phyloP scores from a whole-genome alignment of 2,797 vertebrate genomes.

The Sarcoramphus papa region DNA sequence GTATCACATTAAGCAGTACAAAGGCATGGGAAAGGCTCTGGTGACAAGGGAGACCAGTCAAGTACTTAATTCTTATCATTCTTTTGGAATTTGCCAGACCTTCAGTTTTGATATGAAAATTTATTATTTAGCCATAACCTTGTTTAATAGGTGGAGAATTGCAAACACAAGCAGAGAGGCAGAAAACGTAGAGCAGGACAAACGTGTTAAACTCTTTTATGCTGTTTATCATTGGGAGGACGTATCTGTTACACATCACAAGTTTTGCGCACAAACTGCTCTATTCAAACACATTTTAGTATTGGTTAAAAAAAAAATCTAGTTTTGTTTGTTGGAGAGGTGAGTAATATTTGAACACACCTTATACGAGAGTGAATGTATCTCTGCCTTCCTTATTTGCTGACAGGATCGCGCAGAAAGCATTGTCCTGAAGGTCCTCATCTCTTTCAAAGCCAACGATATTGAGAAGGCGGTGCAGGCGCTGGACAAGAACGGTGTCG shows the following conservation, averaged over 20 bases:
- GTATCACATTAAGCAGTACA: neutral
- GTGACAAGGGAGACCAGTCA: neutral
- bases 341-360: neutral
- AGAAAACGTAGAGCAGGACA: neutral
- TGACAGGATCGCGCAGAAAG: constrained; percentile 91
- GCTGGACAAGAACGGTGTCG: constrained; percentile 90
- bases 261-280: neutral
- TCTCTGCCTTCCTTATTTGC: neutral
- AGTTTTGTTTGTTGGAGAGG: neutral
- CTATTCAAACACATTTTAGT: neutral
- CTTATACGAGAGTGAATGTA: neutral
- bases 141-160: neutral
- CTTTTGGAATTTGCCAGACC: neutral
- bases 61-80: neutral
- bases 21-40: neutral
- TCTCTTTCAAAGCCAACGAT: constrained; percentile 93
- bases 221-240: neutral
- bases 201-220: accelerated
- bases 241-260: accelerated
- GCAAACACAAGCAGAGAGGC: neutral
- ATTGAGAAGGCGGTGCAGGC: constrained; percentile 96
- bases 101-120: neutral
- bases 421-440: constrained; percentile 94
- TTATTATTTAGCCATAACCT: neutral
- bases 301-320: neutral